Conservation (phyloP, 1,140 invertebrate species). For the Megathymus violae region DNA sequence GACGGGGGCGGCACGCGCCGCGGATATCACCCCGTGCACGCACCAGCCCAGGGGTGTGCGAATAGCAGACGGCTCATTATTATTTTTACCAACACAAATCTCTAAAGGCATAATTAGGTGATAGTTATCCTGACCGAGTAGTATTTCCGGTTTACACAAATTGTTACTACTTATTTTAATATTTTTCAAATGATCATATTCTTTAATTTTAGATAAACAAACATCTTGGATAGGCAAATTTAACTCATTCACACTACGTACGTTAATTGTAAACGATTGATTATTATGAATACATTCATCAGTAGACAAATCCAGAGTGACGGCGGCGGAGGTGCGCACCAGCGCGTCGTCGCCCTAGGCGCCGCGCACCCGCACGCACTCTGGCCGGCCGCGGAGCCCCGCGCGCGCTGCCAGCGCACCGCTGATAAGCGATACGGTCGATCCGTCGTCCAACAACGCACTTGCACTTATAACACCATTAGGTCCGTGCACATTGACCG, state of each 20-base stretch:
- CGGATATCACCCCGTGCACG: slow-evolving; percentile 38
- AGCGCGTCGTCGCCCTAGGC: too few species aligned
- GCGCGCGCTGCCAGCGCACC: slow-evolving; percentile 1
- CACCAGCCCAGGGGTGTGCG: slow-evolving; percentile 42
- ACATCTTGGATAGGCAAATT: too few species aligned
- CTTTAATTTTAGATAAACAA: too few species aligned
- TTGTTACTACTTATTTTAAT: too few species aligned
- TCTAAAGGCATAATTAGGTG: slow-evolving; percentile 40
- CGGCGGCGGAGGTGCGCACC: too few species aligned
- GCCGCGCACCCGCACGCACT: too few species aligned
- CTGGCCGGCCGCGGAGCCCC: slow-evolving; percentile 16
- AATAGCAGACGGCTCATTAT: slow-evolving; percentile 29
- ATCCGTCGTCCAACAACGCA: slow-evolving; percentile 39
- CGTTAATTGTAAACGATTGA: too few species aligned
- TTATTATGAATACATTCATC: too few species aligned
- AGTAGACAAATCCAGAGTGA: too few species aligned
- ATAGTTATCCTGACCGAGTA: slow-evolving; percentile 50
- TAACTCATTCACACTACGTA: too few species aligned
- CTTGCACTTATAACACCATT: slow-evolving; percentile 18
- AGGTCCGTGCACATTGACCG: slow-evolving; percentile 38
- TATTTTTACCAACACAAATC: slow-evolving; percentile 28
- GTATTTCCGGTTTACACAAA: slow-evolving; percentile 21
- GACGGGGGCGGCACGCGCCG: too few species aligned
- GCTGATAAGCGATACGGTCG: slow-evolving; percentile 35
- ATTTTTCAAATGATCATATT: too few species aligned